Conservation (phyloP, 2,797 vertebrate genomes). For the Sebastes goodei region DNA sequence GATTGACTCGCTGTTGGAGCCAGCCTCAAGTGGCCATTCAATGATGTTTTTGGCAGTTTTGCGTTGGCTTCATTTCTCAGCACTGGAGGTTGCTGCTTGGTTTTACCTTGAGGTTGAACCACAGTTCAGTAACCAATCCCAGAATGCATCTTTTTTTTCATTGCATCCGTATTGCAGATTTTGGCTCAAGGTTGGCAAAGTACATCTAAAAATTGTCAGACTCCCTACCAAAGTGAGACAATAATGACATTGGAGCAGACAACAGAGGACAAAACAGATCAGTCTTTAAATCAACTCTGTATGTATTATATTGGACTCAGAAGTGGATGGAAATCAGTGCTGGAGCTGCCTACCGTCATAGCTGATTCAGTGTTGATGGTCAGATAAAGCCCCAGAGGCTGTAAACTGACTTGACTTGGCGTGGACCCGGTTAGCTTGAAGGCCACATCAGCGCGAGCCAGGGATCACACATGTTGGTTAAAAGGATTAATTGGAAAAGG, state of each 20-base stretch:
- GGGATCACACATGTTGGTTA: constrained; percentile 77
- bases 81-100: too few species aligned
- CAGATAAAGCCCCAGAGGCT: constrained; percentile 55
- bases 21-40: too few species aligned
- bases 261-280: not conserved
- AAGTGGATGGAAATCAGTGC: constrained; percentile 22
- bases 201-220: not conserved
- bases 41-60: too few species aligned
- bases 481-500: constrained; percentile 80
- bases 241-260: not conserved
- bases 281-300: not conserved
- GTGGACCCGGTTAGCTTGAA: constrained; percentile 36
- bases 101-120: not conserved
- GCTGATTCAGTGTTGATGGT: constrained; percentile 35
- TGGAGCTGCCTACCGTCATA: not conserved
- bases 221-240: not conserved
- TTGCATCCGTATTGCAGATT: not conserved
- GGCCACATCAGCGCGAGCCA: constrained; percentile 56
- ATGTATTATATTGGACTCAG: constrained; percentile 1
- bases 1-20: too few species aligned
- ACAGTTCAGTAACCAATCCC: not conserved
- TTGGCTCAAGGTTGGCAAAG: not conserved
- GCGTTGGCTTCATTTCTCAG: too few species aligned
- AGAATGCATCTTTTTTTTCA: not conserved
- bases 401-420: constrained; percentile 63